Evolutionary conservation across 2,888 invertebrate genomes (phyloP).

Genomic region (Rugalucina vietnamica): DNA sequence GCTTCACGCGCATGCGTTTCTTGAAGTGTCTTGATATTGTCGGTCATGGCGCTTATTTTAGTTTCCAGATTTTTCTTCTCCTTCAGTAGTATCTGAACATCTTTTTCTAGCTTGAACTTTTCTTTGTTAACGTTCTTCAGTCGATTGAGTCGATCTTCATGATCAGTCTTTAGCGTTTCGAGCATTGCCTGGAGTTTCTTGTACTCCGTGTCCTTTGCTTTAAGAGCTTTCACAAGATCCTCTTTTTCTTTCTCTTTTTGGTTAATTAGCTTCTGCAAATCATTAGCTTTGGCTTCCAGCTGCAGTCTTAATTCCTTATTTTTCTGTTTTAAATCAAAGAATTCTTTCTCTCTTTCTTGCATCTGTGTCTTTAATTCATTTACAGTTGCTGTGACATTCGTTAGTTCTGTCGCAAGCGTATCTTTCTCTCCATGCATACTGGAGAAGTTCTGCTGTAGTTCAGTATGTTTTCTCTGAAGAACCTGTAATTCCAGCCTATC

Average conservation of each 20-base stretch:
- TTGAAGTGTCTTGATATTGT: constrained; percentile 47
- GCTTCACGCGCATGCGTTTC: constrained; percentile 46
- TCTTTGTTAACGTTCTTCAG: constrained; percentile 53
- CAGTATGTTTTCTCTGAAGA: constrained; percentile 60
- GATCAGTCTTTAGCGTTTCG: constrained; percentile 58
- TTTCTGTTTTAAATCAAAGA: constrained; percentile 44
- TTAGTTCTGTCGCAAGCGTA: constrained; percentile 44
- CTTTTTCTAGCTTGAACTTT: constrained; percentile 53
- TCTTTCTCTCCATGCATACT: constrained; percentile 45
- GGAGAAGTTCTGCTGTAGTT: constrained; percentile 52
- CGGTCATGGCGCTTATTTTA: constrained; percentile 52
- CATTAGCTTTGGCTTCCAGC: constrained; percentile 47
- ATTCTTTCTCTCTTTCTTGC: constrained; percentile 49
- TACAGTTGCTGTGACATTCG: constrained; percentile 44
- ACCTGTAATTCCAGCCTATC: constrained; percentile 51
- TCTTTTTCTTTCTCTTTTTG: constrained; percentile 56
- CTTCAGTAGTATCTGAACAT: constrained; percentile 44
- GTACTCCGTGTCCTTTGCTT: constrained; percentile 55
- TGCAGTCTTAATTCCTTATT: constrained; percentile 48
- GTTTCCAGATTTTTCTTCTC: constrained; percentile 55
- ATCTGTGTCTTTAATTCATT: constrained; percentile 48
- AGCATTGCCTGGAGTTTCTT: constrained; percentile 53
- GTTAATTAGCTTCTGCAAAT: constrained; percentile 40
- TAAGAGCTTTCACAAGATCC: constrained; percentile 39
- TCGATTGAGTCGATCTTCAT: constrained; percentile 57